phyloP scores from a whole-genome alignment of 2,113 vertebrate species.

The Ellobius talpinus region DNA sequence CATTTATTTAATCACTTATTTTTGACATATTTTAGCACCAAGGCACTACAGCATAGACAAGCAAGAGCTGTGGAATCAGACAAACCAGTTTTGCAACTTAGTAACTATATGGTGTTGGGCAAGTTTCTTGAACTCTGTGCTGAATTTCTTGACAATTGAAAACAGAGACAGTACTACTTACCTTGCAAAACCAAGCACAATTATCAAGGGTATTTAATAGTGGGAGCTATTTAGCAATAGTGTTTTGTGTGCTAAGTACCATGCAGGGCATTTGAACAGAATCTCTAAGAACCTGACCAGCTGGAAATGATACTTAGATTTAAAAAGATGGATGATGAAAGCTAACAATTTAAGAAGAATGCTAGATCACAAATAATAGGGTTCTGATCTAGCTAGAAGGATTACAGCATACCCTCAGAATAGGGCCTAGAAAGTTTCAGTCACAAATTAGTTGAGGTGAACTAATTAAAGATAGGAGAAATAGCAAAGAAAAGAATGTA shows the following conservation, averaged over 20 bases:
- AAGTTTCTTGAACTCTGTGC: slow-evolving; percentile 76
- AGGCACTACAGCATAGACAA: slow-evolving; percentile 18
- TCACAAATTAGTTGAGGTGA: neutral
- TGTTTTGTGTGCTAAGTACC: slow-evolving; percentile 55
- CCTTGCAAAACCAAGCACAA: slow-evolving; percentile 65
- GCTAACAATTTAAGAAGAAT: slow-evolving; percentile 56
- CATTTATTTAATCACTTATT: slow-evolving; percentile 60
- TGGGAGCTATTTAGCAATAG: slow-evolving; percentile 66
- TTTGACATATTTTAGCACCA: slow-evolving; percentile 37
- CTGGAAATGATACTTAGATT: slow-evolving; percentile 65
- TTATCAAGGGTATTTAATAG: slow-evolving; percentile 61
- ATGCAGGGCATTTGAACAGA: neutral
- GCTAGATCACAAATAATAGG: slow-evolving; percentile 55
- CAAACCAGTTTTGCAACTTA: slow-evolving; percentile 76
- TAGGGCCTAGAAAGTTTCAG: neutral
- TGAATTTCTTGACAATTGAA: slow-evolving; percentile 75
- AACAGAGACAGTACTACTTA: slow-evolving; percentile 67
- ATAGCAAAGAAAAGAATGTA: neutral
- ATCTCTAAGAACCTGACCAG: slow-evolving; percentile 71
- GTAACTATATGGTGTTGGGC: slow-evolving; percentile 50
- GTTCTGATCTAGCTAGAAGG: slow-evolving; percentile 18
- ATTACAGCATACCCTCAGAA: neutral
- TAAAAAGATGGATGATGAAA: slow-evolving; percentile 49
- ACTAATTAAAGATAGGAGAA: neutral
- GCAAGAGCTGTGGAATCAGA: slow-evolving; percentile 54